Conservation (phyloP, 2,888 invertebrate species). For the Andrena praecox region DNA sequence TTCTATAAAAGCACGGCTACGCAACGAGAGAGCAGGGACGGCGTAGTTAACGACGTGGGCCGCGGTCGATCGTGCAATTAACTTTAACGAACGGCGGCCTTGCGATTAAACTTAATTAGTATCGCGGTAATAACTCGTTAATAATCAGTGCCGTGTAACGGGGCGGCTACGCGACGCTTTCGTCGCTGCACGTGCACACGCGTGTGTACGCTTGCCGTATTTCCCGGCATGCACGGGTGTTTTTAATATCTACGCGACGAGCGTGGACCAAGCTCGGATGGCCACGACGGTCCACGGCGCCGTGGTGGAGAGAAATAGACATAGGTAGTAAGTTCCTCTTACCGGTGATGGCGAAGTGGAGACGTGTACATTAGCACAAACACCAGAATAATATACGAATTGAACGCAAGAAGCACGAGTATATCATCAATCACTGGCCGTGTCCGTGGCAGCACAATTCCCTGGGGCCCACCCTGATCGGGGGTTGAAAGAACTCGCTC, state of each 20-base stretch:
- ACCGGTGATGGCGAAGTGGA: conserved; percentile 29
- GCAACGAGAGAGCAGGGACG: conserved; percentile 66
- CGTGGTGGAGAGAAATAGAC: conserved; percentile 4
- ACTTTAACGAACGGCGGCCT: conserved; percentile 84
- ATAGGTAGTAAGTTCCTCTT: conserved; percentile 4
- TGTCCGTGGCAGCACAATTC: conserved; percentile 38
- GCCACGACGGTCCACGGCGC: conserved; percentile 33
- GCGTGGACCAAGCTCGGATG: conserved; percentile 42
- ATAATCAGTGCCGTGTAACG: conserved; percentile 77
- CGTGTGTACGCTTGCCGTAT: conserved; percentile 24
- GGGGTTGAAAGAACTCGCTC: neutral
- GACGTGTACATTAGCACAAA: conserved; percentile 54
- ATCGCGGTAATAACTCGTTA: conserved; percentile 83
- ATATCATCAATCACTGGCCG: conserved; percentile 50
- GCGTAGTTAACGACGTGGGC: conserved; percentile 80
- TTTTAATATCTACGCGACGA: conserved; percentile 73
- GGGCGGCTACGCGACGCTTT: conserved; percentile 37
- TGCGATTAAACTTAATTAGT: conserved; percentile 84
- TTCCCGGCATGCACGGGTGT: conserved; percentile 24
- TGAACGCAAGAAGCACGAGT: conserved; percentile 35
- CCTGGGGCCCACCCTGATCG: neutral
- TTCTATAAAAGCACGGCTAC: conserved; percentile 65
- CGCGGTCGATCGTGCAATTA: conserved; percentile 82
- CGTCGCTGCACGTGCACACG: conserved; percentile 41
- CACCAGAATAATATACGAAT: conserved; percentile 43